Percentiles rank a stretch among this genome's conserved stretches.
phyloP scores from a whole-genome alignment of 2,888 invertebrate species.

The Hetaerina titia region DNA sequence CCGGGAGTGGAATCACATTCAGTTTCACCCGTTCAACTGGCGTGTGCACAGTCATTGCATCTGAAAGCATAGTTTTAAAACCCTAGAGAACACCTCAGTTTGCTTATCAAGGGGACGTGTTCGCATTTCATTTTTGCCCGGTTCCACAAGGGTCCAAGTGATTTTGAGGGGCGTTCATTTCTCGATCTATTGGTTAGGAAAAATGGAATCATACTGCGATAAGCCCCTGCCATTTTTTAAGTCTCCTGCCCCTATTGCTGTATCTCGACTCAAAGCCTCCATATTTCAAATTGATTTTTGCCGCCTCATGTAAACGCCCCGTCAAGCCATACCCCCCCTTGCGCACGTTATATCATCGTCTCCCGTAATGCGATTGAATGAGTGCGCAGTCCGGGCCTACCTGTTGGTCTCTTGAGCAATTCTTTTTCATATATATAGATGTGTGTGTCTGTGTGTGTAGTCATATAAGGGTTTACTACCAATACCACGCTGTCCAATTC shows the following conservation, averaged over 20 bases:
- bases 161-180: neutral
- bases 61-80: neutral
- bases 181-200: neutral
- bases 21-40: neutral
- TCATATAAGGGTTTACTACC: neutral
- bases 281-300: neutral
- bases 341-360: neutral
- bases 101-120: no score
- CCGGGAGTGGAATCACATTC: neutral
- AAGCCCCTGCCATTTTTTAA: neutral
- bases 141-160: neutral
- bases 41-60: neutral
- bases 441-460: neutral
- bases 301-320: neutral
- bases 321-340: neutral
- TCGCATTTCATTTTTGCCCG: neutral
- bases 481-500: neutral
- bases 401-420: slow-evolving; percentile 33
- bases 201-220: neutral
- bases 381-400: slow-evolving; percentile 2
- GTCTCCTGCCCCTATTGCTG: neutral
- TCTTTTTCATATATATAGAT: neutral
- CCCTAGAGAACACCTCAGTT: no score
- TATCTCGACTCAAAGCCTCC: neutral
- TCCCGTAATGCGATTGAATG: slow-evolving; percentile 5